Base-by-base conservation (phyloP, 2,797 vertebrate genomes). In the Columba guinea region DNA sequence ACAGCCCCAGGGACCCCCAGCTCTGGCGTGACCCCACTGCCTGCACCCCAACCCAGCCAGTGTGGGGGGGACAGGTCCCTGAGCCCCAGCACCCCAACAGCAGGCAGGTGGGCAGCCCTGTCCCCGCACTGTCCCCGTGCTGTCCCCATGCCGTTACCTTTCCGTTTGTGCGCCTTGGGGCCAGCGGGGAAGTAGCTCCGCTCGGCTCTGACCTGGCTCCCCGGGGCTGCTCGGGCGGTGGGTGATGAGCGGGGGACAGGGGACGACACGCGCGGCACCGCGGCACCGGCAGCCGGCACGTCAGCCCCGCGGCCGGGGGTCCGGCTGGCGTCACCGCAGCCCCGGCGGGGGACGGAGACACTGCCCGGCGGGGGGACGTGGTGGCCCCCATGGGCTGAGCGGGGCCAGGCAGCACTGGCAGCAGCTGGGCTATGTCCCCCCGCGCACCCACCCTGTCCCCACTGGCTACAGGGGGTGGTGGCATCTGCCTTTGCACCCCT, bases 101-200 rank as follows among this genome's bases (percentile, higher is more conserved):
- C 41, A 44, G 41, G 41, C 17, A 9, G 41, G 41, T 44, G 41
- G 17, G 41, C 48, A 22, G 20, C 48, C 48, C 7, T 48, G 13
- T 23, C 44, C 35, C 34, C n/a, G 6, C 5, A 0, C 24, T 7
- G 2, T 73, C 32, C 37, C 30, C 8, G 2, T 27, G 20, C 59
- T 6, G 18, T 13, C 32, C 70, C 55, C n/a, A 3, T 15, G 37
- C 90, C 39, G 9, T 91, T 95, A 96, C 96, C 95, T 96, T 92
- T 96, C 91, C 95, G 68, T 60, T 96, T 96, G 90, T 96, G 96
- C 6, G 95, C 95, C 87, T 89, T 96, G 80, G 87, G 87, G 84
- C 94, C 83, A 22, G 94, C 81, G 14, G 95, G 95, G 89, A 93
- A 96, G 90, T 68, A 82, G 60, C 92, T 95, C 53, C 85, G 65